A percentile compares a stretch with the other conserved stretches of the same genome.
phyloP scores from a whole-genome alignment of 1,140 invertebrate species.

The Drosophila novamexicana region DNA sequence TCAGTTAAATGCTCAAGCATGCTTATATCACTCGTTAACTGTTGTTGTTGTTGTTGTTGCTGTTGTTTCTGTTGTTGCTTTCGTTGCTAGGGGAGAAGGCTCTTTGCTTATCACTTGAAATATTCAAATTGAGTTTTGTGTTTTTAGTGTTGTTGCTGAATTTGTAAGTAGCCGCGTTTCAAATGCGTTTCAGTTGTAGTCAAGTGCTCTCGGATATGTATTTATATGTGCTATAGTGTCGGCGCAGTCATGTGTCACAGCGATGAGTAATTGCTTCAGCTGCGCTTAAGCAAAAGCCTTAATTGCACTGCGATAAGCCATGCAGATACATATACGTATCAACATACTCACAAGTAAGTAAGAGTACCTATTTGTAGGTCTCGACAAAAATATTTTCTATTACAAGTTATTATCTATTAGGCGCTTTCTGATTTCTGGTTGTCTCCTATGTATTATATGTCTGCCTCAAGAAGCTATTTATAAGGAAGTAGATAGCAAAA shows the following conservation, averaged over 20 bases:
- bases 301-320: conserved; percentile 63
- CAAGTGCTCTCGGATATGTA: conserved; percentile 54
- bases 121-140: conserved; percentile 72
- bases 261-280: conserved; percentile 60
- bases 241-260: conserved; percentile 43
- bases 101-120: conserved; percentile 59
- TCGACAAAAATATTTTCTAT: conserved; percentile 4
- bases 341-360: not conserved
- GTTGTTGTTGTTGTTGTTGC: conserved; percentile 18
- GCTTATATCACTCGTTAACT: conserved; percentile 32
- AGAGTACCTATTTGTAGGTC: conserved; percentile 15
- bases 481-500: not conserved
- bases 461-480: too few relatives aligned
- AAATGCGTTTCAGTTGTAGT: conserved; percentile 67
- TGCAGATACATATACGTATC: conserved; percentile 9
- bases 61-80: conserved; percentile 17
- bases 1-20: conserved; percentile 66
- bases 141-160: conserved; percentile 43
- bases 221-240: conserved; percentile 15
- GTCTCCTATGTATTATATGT: not conserved
- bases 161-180: conserved; percentile 73
- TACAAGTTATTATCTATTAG: not conserved
- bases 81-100: conserved; percentile 7
- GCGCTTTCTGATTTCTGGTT: not conserved
- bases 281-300: conserved; percentile 40